phyloP scores from a whole-genome alignment of 1,140 invertebrate genomes.

The Penaeus japonicus region DNA sequence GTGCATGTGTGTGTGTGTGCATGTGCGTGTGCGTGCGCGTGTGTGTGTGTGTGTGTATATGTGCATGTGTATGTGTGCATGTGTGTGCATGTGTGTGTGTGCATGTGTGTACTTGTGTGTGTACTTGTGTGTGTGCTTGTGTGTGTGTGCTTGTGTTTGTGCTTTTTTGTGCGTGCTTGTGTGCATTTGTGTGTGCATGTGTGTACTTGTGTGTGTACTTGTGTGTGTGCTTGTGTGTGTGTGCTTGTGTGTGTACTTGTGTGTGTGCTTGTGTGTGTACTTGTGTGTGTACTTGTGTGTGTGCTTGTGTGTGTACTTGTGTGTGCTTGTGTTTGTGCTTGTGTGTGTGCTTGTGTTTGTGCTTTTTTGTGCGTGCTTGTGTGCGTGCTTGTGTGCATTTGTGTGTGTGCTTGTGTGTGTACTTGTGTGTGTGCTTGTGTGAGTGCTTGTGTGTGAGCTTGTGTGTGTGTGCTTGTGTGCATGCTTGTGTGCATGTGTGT shows the following conservation, averaged over 20 bases:
- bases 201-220: background rate
- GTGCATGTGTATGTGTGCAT: background rate
- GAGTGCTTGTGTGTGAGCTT: too few relatives aligned
- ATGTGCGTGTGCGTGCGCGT: too few relatives aligned
- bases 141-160: slow-evolving; percentile 9
- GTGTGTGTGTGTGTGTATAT: background rate
- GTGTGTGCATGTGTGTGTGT: slow-evolving; percentile 14
- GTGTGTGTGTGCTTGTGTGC: too few relatives aligned
- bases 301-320: too few relatives aligned
- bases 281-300: too few relatives aligned
- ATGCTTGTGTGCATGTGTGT: too few relatives aligned
- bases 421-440: too few relatives aligned
- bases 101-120: slow-evolving; percentile 2
- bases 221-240: background rate
- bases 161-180: background rate
- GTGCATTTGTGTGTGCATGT: background rate
- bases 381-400: background rate
- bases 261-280: background rate
- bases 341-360: slow-evolving; percentile 9
- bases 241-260: background rate
- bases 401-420: background rate
- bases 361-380: background rate
- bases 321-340: background rate
- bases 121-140: background rate
- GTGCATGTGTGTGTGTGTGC: too few relatives aligned